Percentiles rank a stretch among this genome's conserved stretches.
Evolutionary conservation across 2,888 invertebrate species (phyloP).

Genomic region (Epistrophella euchroma): DNA sequence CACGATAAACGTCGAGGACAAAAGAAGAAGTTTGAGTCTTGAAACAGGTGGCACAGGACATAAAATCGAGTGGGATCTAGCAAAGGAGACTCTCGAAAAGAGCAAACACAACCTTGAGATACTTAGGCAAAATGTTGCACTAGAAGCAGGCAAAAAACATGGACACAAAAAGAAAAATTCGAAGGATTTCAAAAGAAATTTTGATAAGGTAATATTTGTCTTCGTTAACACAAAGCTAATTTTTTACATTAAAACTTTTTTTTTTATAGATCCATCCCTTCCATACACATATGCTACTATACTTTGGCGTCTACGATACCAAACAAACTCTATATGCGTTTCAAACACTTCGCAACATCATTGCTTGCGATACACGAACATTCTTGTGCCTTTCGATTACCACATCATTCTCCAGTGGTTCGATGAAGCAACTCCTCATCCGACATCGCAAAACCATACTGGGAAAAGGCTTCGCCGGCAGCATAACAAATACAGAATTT

Average conservation of each 20-base stretch:
- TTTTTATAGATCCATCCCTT: conserved; percentile 87
- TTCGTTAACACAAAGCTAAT: neutral
- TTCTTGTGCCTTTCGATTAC: conserved; percentile 91
- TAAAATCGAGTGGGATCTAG: conserved; percentile 80
- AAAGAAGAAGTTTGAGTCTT: conserved; percentile 80
- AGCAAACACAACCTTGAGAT: conserved; percentile 84
- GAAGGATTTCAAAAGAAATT: conserved; percentile 77
- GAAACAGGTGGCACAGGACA: conserved; percentile 78
- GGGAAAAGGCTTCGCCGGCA: conserved; percentile 88
- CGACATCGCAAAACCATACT: conserved; percentile 92
- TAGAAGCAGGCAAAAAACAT: conserved; percentile 74
- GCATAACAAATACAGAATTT: conserved; percentile 87
- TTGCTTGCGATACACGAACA: conserved; percentile 88
- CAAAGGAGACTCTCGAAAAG: conserved; percentile 82
- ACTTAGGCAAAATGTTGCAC: conserved; percentile 81
- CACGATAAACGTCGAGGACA: conserved; percentile 82
- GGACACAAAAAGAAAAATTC: conserved; percentile 76
- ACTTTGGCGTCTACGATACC: conserved; percentile 91
- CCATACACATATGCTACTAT: conserved; percentile 93
- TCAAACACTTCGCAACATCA: conserved; percentile 89
- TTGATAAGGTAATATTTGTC: conserved; percentile 73
- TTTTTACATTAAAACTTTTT: neutral
- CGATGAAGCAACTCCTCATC: conserved; percentile 82
- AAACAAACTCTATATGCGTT: conserved; percentile 89
- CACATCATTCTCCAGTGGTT: conserved; percentile 87